Percentiles rank a stretch among this genome's conserved stretches.
These are phyloP conservation scores for Bolborhynchus lineola DNA, from an alignment of 2,113 vertebrate genomes.

Conservation along the genomic window DNA sequence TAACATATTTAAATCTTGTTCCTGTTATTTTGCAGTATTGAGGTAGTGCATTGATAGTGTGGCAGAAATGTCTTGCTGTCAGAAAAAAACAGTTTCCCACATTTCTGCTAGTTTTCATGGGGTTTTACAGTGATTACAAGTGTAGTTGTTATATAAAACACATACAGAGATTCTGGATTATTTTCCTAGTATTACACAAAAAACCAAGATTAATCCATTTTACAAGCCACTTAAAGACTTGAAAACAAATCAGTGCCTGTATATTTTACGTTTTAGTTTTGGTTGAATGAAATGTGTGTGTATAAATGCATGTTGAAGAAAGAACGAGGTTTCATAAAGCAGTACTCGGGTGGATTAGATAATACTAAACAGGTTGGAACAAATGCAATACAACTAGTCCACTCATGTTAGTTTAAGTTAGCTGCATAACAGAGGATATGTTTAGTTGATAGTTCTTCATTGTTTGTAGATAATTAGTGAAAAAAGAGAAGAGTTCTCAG, in stretches of 20 bases:
- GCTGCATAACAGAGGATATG: background rate
- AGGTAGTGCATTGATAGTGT: rapidly evolving
- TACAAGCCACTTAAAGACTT: background rate
- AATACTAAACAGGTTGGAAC: background rate
- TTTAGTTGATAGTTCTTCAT: background rate
- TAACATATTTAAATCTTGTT: background rate
- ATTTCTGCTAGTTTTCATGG: background rate
- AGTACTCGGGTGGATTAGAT: background rate
- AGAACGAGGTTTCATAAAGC: background rate
- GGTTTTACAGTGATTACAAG: background rate
- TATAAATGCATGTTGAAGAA: background rate
- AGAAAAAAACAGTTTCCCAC: background rate
- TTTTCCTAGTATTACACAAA: background rate
- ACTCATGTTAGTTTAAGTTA: background rate
- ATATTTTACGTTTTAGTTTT: background rate
- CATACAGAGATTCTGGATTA: background rate
- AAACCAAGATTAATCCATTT: background rate
- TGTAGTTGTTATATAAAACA: background rate
- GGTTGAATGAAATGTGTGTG: background rate
- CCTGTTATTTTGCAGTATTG: background rate
- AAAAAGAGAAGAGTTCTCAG: background rate
- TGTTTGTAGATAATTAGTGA: background rate
- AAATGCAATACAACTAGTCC: background rate
- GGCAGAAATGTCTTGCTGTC: background rate
- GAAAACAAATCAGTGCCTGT: background rate